Percentiles rank a stretch among this genome's conserved stretches.
phyloP scores from a whole-genome alignment of 2,113 vertebrate genomes.

The Andinoacara biseriatus region DNA sequence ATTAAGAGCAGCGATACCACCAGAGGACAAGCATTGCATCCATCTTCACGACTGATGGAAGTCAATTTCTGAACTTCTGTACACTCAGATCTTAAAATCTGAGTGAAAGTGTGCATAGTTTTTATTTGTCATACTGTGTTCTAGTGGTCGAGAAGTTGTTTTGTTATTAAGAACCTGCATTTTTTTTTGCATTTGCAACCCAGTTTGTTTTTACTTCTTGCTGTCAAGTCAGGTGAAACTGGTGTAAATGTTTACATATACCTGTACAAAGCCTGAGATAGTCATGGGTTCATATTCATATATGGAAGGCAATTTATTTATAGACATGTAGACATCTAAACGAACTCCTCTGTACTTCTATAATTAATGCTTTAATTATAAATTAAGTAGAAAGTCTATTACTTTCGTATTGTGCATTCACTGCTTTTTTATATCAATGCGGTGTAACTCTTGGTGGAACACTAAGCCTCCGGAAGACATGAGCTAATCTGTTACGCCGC shows the following conservation, averaged over 20 bases:
- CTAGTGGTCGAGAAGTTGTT: background rate
- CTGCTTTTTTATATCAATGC: background rate
- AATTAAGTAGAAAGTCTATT: background rate
- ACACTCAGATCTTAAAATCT: background rate
- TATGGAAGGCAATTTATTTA: background rate
- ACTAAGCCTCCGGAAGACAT: conserved; percentile 19
- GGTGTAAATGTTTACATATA: conserved; percentile 30
- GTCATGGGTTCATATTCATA: background rate
- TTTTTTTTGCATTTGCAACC: background rate
- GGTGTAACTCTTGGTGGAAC: background rate
- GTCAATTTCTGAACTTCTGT: background rate
- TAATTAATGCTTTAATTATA: conserved; percentile 1
- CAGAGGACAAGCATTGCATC: background rate
- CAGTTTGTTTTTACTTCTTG: background rate
- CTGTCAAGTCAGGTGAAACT: background rate
- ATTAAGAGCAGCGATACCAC: conserved; percentile 46
- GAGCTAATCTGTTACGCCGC: conserved; percentile 54
- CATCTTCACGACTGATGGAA: background rate
- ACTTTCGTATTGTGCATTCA: background rate
- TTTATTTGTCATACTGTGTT: background rate
- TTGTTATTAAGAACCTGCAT: conserved; percentile 14
- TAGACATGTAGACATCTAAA: background rate
- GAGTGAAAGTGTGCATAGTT: background rate
- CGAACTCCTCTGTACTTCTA: background rate
- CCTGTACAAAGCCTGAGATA: background rate